Evolutionary conservation across 2,888 invertebrate species (phyloP).

Genomic region (Mesorhabditis spiculigera): DNA sequence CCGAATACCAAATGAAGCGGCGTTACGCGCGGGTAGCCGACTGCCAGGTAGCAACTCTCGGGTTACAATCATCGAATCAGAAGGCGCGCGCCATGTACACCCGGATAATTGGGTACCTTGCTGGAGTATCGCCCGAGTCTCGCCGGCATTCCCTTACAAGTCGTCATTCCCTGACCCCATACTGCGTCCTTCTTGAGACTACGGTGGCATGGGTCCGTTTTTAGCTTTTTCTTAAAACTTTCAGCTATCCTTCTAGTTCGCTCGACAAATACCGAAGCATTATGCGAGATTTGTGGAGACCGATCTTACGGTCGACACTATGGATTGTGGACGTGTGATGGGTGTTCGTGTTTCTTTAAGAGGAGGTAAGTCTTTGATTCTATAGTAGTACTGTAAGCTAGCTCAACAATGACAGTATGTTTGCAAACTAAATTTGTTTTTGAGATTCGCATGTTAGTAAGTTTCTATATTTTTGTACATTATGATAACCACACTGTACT

Average conservation of each 20-base stretch:
- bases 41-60: not conserved
- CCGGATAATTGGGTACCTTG: not conserved
- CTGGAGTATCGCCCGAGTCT: too few relatives aligned
- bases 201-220: too few relatives aligned
- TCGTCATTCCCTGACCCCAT: too few relatives aligned
- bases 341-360: constrained; percentile 85
- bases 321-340: constrained; percentile 76
- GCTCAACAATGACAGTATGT: too few relatives aligned
- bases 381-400: not conserved
- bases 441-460: too few relatives aligned
- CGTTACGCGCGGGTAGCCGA: not conserved
- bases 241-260: not conserved
- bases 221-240: too few relatives aligned
- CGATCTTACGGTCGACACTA: constrained; percentile 73
- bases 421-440: too few relatives aligned
- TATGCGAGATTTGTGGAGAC: constrained; percentile 77
- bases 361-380: constrained; percentile 63
- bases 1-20: too few relatives aligned
- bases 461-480: too few relatives aligned
- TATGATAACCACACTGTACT: too few relatives aligned
- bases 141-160: not conserved
- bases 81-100: not conserved
- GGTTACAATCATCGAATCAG: constrained; percentile 1
- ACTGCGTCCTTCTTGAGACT: too few relatives aligned
- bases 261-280: not conserved